These are phyloP conservation scores for Leucophora obtusa DNA, from an alignment of 2,888 invertebrate species.

Conservation along the genomic window DNA sequence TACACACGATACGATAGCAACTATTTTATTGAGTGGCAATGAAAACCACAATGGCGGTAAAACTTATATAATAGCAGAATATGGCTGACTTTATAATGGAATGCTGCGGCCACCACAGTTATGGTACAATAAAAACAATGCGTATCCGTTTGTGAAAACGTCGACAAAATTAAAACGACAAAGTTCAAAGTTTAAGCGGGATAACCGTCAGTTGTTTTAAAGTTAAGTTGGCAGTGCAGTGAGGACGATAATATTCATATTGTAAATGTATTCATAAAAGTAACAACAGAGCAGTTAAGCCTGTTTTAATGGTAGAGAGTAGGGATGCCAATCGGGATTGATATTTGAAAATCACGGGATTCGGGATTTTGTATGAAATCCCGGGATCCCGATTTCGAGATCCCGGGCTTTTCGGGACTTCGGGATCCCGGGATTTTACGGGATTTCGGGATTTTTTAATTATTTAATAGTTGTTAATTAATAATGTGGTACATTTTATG, in stretches of 20 bases:
- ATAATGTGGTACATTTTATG: no score
- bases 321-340: no score
- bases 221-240: slow-evolving; percentile 59
- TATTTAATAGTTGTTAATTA: no score
- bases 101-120: background rate
- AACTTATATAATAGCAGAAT: slow-evolving; percentile 51
- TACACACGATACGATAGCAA: slow-evolving; percentile 18
- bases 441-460: no score
- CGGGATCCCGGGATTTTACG: no score
- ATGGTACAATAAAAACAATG: slow-evolving; percentile 70
- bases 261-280: background rate
- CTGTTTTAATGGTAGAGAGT: background rate
- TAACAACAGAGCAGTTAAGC: slow-evolving; percentile 12
- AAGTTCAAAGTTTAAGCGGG: slow-evolving; percentile 78
- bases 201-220: slow-evolving; percentile 74
- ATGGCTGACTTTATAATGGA: slow-evolving; percentile 40
- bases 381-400: no score
- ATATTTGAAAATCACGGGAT: no score
- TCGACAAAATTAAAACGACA: slow-evolving; percentile 76
- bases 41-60: slow-evolving; percentile 65
- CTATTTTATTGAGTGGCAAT: slow-evolving; percentile 62
- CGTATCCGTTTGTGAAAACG: slow-evolving; percentile 71
- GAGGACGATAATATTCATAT: slow-evolving; percentile 62
- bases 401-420: no score
- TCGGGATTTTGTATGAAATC: no score